Evolutionary conservation across 2,797 vertebrate genomes (phyloP).

Genomic region (Myotis pilosus): DNA sequence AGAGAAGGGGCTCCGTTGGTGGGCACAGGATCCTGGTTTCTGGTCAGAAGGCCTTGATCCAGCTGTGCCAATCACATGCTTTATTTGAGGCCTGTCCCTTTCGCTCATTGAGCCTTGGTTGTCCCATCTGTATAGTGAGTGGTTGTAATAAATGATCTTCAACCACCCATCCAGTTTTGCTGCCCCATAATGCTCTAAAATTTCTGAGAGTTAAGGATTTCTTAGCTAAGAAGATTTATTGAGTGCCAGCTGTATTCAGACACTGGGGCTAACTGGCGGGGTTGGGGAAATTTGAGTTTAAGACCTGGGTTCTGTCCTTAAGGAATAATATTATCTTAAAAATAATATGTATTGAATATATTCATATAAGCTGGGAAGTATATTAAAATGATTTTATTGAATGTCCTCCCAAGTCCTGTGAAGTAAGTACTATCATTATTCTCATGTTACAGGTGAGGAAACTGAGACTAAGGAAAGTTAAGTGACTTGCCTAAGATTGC

Average conservation of each 20-base stretch:
- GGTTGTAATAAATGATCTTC: constrained; percentile 1
- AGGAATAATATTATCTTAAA: constrained; percentile 39
- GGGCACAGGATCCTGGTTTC: not conserved
- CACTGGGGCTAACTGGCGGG: not conserved
- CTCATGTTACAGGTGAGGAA: not conserved
- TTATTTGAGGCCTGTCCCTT: not conserved
- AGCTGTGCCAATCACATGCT: not conserved
- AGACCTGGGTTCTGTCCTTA: not conserved
- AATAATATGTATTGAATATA: not conserved
- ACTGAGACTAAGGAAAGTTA: not conserved
- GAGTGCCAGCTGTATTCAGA: not conserved
- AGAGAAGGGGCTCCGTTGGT: not conserved
- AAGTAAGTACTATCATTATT: not conserved
- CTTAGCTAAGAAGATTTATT: not conserved
- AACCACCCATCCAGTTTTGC: not conserved
- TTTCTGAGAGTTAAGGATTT: constrained; percentile 19
- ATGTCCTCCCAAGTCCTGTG: not conserved
- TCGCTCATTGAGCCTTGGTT: not conserved
- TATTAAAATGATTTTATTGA: not conserved
- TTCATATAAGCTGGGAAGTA: not conserved
- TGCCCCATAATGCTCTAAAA: not conserved
- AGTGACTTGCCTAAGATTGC: not conserved
- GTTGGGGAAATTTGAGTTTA: not conserved
- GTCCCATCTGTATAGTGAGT: constrained; percentile 6
- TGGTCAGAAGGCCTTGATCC: not conserved